Percentiles rank a stretch among this genome's conserved stretches.
phyloP scores from a whole-genome alignment of 2,797 vertebrate genomes.

The Bothrops alternatus region DNA sequence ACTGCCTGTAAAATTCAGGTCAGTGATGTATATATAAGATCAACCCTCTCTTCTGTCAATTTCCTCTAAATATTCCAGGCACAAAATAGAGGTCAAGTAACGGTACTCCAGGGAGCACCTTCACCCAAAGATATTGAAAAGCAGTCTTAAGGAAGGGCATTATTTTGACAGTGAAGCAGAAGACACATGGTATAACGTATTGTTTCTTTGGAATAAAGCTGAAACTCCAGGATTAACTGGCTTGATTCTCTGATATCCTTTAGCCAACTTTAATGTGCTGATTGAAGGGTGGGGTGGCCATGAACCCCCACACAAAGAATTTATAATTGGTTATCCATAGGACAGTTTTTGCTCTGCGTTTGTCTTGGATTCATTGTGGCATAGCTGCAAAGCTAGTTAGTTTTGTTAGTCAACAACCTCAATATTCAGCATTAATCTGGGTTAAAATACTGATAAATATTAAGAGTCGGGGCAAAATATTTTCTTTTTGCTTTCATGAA shows the following conservation, averaged over 20 bases:
- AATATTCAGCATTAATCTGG: not conserved
- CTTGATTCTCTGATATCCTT: not conserved
- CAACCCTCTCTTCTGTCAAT: not conserved
- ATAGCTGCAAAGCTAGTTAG: not conserved
- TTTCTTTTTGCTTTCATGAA: not conserved
- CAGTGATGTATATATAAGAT: slow-evolving; percentile 34
- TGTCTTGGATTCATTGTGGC: not conserved
- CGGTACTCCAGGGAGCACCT: slow-evolving; percentile 43
- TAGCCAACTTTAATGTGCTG: not conserved
- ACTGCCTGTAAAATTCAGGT: slow-evolving; percentile 45
- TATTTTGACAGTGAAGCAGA: not conserved
- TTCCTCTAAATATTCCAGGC: slow-evolving; percentile 41
- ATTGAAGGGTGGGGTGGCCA: not conserved
- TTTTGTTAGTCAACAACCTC: not conserved
- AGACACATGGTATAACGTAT: not conserved
- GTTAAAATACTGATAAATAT: not conserved
- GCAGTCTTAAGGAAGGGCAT: not conserved
- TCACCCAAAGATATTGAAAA: slow-evolving; percentile 59
- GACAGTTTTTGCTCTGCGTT: not conserved
- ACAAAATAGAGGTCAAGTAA: slow-evolving; percentile 36
- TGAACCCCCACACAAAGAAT: not conserved
- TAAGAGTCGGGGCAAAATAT: not conserved
- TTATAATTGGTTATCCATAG: not conserved
- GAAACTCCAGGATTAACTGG: not conserved
- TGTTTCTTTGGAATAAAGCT: not conserved